Percentiles rank a stretch among this genome's conserved stretches.
These are phyloP conservation scores for Ptychodera flava DNA, from an alignment of 35 echinoderm and acorn worm species.

Conservation along the genomic window DNA sequence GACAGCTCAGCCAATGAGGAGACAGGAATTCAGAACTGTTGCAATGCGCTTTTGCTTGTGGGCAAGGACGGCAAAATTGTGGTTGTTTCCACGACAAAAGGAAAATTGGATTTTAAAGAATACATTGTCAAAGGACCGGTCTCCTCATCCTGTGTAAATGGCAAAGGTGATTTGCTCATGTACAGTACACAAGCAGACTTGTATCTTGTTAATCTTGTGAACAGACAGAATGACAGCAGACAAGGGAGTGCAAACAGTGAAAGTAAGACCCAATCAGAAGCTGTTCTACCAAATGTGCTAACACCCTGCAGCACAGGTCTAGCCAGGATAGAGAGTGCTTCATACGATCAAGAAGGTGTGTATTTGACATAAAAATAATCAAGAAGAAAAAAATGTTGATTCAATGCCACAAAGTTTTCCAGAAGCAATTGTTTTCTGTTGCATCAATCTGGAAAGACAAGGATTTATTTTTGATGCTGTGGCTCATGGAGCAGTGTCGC, in stretches of 20 bases:
- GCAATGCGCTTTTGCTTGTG: neutral
- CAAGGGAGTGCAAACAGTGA: neutral
- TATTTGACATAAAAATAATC: no score
- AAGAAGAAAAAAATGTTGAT: no score
- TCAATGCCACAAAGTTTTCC: no score
- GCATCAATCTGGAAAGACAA: no score
- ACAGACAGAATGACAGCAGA: neutral
- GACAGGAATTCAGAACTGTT: neutral
- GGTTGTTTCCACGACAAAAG: neutral
- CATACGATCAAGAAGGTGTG: no score
- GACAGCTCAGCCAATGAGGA: neutral
- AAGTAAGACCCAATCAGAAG: neutral
- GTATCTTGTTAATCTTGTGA: neutral
- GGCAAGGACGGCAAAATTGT: neutral
- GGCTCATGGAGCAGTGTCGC: no score
- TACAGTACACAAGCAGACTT: neutral
- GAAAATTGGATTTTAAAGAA: neutral
- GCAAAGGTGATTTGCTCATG: neutral
- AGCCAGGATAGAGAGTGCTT: no score
- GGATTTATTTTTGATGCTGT: no score
- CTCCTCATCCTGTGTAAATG: neutral
- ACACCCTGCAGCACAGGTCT: neutral
- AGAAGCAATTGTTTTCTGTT: no score
- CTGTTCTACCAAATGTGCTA: neutral
- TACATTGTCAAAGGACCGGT: neutral